These are phyloP conservation scores for Cygnus olor DNA, from an alignment of 2,797 vertebrate genomes.

Conservation along the genomic window DNA sequence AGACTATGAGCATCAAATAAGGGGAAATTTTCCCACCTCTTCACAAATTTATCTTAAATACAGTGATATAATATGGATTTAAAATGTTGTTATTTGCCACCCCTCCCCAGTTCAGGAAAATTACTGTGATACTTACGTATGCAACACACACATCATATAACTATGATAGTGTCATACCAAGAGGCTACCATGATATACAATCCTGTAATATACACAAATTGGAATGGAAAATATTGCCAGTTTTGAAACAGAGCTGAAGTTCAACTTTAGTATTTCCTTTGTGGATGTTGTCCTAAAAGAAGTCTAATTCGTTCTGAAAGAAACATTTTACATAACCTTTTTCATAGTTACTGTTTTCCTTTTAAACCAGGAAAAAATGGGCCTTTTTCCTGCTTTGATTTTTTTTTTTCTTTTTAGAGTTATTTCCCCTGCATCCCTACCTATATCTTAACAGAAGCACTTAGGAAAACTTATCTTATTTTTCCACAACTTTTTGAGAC, in stretches of 20 bases:
- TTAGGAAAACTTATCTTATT: neutral
- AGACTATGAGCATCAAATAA: neutral
- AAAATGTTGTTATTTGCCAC: neutral
- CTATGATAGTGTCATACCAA: neutral
- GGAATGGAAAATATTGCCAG: neutral
- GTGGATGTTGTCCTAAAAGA: neutral
- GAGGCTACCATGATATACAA: neutral
- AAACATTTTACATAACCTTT: neutral
- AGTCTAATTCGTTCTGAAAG: neutral
- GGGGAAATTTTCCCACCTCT: neutral
- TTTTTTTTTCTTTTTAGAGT: neutral
- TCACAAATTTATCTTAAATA: neutral
- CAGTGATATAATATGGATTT: neutral
- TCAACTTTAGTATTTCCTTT: neutral
- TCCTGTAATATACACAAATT: neutral
- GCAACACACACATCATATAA: neutral
- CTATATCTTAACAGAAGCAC: neutral
- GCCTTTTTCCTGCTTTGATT: neutral
- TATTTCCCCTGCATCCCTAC: rapidly evolving
- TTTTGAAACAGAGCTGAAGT: neutral
- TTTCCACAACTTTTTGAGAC: neutral
- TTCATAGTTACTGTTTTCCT: neutral
- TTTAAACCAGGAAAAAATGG: neutral
- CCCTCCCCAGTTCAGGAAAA: neutral
- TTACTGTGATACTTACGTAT: neutral